Conservation (phyloP, 1,140 invertebrate species). For the Drosophila athabasca region DNA sequence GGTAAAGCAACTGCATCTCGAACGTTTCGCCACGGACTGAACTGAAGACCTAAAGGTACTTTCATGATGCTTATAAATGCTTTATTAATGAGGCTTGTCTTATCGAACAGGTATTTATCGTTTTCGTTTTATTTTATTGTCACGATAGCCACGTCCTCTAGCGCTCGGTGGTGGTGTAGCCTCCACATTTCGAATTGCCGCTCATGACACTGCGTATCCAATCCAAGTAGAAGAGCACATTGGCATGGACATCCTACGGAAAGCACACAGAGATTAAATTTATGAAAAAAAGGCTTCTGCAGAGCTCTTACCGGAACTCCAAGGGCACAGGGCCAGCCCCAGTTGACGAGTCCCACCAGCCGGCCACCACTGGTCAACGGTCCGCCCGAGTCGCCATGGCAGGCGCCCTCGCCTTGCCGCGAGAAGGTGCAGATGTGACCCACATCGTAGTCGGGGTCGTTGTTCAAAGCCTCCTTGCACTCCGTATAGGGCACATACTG, state of each 20-base stretch:
- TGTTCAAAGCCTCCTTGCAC: conserved; percentile 22
- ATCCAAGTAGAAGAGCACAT: conserved; percentile 59
- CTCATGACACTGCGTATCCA: conserved; percentile 57
- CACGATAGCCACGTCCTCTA: conserved; percentile 23
- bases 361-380: conserved; percentile 81
- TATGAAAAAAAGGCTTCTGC: no score
- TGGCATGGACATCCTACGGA: conserved; percentile 83
- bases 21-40: conserved; percentile 27
- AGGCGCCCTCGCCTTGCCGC: conserved; percentile 84
- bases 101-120: conserved; percentile 41
- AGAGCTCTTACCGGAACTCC: conserved; percentile 72
- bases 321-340: conserved; percentile 84
- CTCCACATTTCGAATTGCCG: conserved; percentile 41
- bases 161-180: conserved; percentile 10
- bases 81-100: conserved; percentile 31
- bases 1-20: conserved; percentile 46
- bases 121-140: conserved; percentile 24
- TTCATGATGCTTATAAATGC: conserved; percentile 18
- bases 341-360: conserved; percentile 85
- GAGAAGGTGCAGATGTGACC: conserved; percentile 86
- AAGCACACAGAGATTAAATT: neutral
- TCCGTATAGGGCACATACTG: conserved; percentile 42
- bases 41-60: conserved; percentile 25
- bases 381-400: conserved; percentile 86
- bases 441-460: conserved; percentile 41